These are phyloP conservation scores for Saimiri boliviensis DNA, from an alignment of 2,113 vertebrate genomes.

Conservation along the genomic window DNA sequence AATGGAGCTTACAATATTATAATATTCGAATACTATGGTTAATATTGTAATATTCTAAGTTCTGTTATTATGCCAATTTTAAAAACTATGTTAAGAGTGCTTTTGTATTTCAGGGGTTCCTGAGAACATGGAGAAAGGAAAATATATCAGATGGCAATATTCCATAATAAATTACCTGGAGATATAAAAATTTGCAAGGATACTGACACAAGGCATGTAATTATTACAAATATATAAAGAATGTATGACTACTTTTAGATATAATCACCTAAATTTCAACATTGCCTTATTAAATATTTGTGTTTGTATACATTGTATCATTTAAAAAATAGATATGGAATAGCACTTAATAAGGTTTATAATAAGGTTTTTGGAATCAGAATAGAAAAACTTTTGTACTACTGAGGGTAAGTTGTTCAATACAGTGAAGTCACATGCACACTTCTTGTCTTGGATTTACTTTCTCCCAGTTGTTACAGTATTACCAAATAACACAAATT, in stretches of 20 bases:
- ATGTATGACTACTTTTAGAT: neutral
- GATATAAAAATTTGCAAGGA: neutral
- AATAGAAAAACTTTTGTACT: neutral
- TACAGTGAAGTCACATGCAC: neutral
- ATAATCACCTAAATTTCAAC: neutral
- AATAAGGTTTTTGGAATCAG: neutral
- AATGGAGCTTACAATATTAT: too few relatives aligned
- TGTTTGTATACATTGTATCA: neutral
- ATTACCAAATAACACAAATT: neutral
- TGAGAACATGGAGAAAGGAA: neutral
- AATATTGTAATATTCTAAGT: too few relatives aligned
- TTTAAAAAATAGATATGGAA: slow-evolving; percentile 10
- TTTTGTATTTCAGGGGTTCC: neutral
- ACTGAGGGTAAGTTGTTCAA: neutral
- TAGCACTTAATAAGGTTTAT: neutral
- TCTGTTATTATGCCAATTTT: neutral
- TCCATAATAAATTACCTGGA: neutral
- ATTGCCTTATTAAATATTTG: neutral
- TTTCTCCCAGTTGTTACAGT: neutral
- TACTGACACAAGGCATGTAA: neutral
- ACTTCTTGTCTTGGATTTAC: neutral
- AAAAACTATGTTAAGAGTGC: neutral
- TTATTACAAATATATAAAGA: slow-evolving; percentile 2
- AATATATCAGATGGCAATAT: neutral
- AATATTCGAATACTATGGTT: too few relatives aligned